A percentile compares a stretch with the other conserved stretches of the same genome.
Evolutionary conservation across 2,797 vertebrate species (phyloP).

Genomic region (Pseudomugil tenellus): DNA sequence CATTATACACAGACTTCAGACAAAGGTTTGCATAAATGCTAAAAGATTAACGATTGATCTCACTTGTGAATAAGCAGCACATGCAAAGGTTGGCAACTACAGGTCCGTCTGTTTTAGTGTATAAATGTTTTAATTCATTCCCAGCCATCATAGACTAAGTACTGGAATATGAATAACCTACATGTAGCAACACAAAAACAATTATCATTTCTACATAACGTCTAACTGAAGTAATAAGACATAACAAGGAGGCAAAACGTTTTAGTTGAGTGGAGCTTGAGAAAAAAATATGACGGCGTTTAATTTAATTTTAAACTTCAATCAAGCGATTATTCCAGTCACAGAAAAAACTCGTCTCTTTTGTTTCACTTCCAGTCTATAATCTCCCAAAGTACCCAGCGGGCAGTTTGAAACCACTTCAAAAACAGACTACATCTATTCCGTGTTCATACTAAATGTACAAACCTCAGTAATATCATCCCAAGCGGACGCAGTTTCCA

Average conservation of each 20-base stretch:
- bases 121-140: neutral
- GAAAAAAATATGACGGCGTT: neutral
- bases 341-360: conserved; percentile 14
- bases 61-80: neutral
- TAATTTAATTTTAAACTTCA: conserved; percentile 8
- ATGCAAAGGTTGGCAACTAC: neutral
- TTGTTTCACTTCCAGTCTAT: conserved; percentile 20
- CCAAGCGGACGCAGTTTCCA: conserved; percentile 19
- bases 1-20: neutral
- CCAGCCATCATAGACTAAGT: neutral
- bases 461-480: conserved; percentile 28
- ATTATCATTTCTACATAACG: neutral
- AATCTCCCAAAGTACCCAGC: conserved; percentile 19
- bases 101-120: neutral
- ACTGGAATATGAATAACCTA: neutral
- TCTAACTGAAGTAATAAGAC: neutral
- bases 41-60: neutral
- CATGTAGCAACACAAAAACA: neutral
- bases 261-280: neutral
- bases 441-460: neutral
- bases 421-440: neutral
- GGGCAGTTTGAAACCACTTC: conserved; percentile 9
- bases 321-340: conserved; percentile 2
- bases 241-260: neutral
- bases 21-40: neutral